Evolutionary conservation across 1,140 invertebrate genomes (phyloP).

Genomic region (Homarus americanus): DNA sequence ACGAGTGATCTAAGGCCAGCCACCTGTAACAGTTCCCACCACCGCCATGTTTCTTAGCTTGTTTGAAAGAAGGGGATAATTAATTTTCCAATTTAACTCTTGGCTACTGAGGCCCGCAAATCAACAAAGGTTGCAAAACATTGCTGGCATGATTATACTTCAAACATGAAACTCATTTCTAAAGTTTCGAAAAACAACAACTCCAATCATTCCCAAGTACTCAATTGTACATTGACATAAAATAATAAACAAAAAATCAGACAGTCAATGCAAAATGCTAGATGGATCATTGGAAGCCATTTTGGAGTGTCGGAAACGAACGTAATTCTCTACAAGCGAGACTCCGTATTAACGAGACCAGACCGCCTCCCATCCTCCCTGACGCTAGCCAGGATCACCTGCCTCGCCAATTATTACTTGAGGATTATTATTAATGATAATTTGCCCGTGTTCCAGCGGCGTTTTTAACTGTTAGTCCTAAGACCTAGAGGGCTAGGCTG

Average conservation of each 20-base stretch:
- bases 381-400: not conserved
- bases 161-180: slow-evolving; percentile 72
- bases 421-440: slow-evolving; percentile 47
- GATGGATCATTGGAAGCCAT: slow-evolving; percentile 65
- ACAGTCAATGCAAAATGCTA: slow-evolving; percentile 30
- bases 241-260: slow-evolving; percentile 59
- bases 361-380: not conserved
- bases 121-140: slow-evolving; percentile 71
- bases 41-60: not conserved
- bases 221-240: slow-evolving; percentile 66
- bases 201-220: slow-evolving; percentile 71
- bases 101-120: slow-evolving; percentile 53
- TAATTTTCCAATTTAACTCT: slow-evolving; percentile 22
- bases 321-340: not conserved
- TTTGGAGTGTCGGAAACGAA: slow-evolving; percentile 33
- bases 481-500: not conserved
- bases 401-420: slow-evolving; percentile 40
- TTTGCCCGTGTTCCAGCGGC: slow-evolving; percentile 12
- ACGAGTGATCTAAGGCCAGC: not conserved
- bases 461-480: slow-evolving; percentile 16
- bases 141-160: slow-evolving; percentile 70
- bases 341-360: slow-evolving; percentile 8
- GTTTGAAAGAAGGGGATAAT: slow-evolving; percentile 12
- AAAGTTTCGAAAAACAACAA: slow-evolving; percentile 73
- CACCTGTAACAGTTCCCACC: not conserved